Evolutionary conservation across 2,797 vertebrate species (phyloP).

Genomic region (Picus viridis): DNA sequence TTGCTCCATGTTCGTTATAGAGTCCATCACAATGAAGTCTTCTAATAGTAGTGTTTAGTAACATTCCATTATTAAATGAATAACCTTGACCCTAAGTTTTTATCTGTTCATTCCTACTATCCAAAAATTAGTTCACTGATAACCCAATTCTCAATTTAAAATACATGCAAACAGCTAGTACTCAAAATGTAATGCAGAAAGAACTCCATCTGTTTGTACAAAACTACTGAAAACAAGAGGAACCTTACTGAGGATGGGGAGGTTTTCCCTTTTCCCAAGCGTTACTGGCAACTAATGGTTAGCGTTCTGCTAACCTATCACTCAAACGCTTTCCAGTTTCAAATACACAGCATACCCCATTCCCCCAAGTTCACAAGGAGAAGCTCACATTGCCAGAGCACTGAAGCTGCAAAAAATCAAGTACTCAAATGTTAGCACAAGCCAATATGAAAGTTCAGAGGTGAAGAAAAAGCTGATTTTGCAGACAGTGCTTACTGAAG

Average conservation of each 20-base stretch:
- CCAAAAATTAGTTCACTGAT: neutral
- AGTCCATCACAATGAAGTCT: neutral
- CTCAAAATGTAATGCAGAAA: neutral
- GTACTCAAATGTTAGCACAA: neutral
- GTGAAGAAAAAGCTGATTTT: neutral
- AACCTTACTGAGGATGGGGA: neutral
- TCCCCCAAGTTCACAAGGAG: neutral
- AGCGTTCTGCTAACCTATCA: neutral
- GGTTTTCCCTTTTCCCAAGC: neutral
- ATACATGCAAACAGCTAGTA: neutral
- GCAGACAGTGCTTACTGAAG: fast-evolving
- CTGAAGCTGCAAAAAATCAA: neutral
- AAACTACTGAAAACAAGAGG: neutral
- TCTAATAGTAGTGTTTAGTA: neutral
- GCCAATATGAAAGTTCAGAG: neutral
- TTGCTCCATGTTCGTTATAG: neutral
- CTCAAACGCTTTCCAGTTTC: neutral
- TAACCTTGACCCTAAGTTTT: neutral
- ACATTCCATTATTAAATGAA: neutral
- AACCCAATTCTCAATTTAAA: neutral
- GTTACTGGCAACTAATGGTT: neutral
- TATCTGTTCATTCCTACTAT: neutral
- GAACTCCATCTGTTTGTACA: neutral
- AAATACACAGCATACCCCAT: fast-evolving
- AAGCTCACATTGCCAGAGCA: neutral